A percentile compares a stretch with the other conserved stretches of the same genome.
phyloP scores from a whole-genome alignment of 64 coral and sea anemone species.

The Anthopleura sola region DNA sequence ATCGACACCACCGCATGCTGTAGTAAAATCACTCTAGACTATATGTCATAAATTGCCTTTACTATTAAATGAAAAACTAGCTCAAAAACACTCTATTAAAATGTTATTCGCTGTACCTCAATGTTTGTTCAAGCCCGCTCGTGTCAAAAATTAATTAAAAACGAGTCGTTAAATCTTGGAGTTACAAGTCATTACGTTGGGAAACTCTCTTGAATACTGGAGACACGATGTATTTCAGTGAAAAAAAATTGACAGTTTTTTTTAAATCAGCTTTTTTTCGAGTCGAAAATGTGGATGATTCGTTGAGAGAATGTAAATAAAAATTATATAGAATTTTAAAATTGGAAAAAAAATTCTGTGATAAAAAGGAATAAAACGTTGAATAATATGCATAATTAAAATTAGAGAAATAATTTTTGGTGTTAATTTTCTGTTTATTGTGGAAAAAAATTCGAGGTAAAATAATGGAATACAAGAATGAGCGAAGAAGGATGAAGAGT shows the following conservation, averaged over 20 bases:
- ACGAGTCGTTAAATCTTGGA: constrained; percentile 6
- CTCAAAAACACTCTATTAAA: constrained; percentile 7
- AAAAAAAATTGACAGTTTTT: background rate
- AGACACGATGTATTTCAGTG: background rate
- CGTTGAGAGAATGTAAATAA: background rate
- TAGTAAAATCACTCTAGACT: background rate
- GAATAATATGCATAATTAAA: background rate
- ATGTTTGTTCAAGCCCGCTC: background rate
- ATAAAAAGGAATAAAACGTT: background rate
- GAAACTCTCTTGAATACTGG: background rate
- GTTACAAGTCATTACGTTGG: constrained; percentile 4
- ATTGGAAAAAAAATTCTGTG: background rate
- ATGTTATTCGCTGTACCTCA: constrained; percentile 4
- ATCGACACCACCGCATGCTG: background rate
- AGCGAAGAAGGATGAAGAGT: background rate
- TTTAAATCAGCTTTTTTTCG: background rate
- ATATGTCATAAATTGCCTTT: background rate
- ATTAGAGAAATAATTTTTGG: background rate
- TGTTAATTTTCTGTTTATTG: too few relatives aligned
- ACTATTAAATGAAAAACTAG: constrained; percentile 4
- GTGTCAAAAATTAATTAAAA: constrained; percentile 27
- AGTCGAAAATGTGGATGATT: background rate
- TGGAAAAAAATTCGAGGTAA: too few relatives aligned
- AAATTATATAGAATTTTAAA: background rate
- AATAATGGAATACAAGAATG: too few relatives aligned